Base-by-base conservation (phyloP, 92 coral and sea anemone genomes). In the Pocillopora meandrina region DNA sequence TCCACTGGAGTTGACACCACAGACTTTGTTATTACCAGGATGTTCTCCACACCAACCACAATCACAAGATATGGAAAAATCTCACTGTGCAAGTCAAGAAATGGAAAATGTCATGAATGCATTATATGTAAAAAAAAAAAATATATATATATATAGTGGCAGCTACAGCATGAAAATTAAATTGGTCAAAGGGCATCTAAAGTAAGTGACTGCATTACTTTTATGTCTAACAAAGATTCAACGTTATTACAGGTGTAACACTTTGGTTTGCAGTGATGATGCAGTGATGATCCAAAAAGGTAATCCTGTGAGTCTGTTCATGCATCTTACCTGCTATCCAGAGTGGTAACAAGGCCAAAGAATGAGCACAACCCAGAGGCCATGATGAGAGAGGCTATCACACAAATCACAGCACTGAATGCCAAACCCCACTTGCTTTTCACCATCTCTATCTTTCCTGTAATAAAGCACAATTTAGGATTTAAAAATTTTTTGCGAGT, bases 361-460 rank as follows among this genome's bases (percentile, higher is more conserved):
- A 97, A 92, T 11, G 98, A 87, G 47, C 97, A 97, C 72, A 94
- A 70, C 1, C 99, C 99, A 18, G 98, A 92, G 14, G 99, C 99
- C 99, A 97, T 97, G 35, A 90, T 80, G 26, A 97, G 85, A 23
- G 99, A 97, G 10, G 99, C 99, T 58, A 97, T 87, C 62, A 97
- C 98, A 9, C 97, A 94, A 65, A 97, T 83, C 12, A 97, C 97
- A 33, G 99, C 99, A 92, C 99, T 97, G 88, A 97, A 87, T 61
- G 99, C 98, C 61, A 97, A 76, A 12, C 99, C 99, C 95, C 95
- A 90, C 74, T 95, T 97, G 7, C 97, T 95, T 82, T 97, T 97
- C 18, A 97, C 99, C 99, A 96, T 96, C 65, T 96, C 99, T 64
- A 96, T 96, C 86, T 96, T 96, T 26, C 91, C 99, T 96, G 88